Evolutionary conservation across 2,797 vertebrate genomes (phyloP), one percentile per base, ranked within the genome.

Genomic region (Clarias fuscus): DNA sequence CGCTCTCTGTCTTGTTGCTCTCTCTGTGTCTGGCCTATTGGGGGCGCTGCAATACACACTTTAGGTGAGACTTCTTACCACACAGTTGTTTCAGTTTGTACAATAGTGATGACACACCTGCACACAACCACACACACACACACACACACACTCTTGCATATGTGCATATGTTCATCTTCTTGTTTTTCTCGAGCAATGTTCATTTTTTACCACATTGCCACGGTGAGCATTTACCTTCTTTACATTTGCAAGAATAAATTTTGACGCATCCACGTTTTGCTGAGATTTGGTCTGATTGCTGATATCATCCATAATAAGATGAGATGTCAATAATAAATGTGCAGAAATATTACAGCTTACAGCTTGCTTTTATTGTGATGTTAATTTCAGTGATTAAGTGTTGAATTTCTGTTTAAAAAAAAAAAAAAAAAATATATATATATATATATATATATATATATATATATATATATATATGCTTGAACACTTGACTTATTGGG

Each of bases 171-270:
- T 75, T 85, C n/a, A 85, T 88, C 65, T 84, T 84, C 91, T 91
- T 94, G 92, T 92, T 93, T 92, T 92, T 92, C 89, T 92, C 91
- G 90, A 88, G 90, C 91, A 81, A 92, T 88, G 85, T 91, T 92
- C 90, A 91, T 87, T 92, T 92, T 92, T 93, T 92, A 91, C 92
- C 90, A 91, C 92, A 90, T 88, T 92, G 91, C 88, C 88, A 62
- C 80, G 86, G 89, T 88, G 87, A 90, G 86, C 86, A 88, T 86
- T 78, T 67, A 48, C 27, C 84, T 83, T 88, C 67, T 86, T 84
- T 79, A 40, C 40, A 86, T 86, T 87, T 80, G 37, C 73, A 48
- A 53, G 71, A 71, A 72, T 65, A 70, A 24, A 83, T 76, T 72
- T 20, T 10, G 1, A 30, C 40, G 27, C 64, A 77, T 27, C 24